A percentile compares a stretch with the other conserved stretches of the same genome.
Evolutionary conservation across 2,888 invertebrate genomes (phyloP).

Genomic region (Argyra leucocephala): DNA sequence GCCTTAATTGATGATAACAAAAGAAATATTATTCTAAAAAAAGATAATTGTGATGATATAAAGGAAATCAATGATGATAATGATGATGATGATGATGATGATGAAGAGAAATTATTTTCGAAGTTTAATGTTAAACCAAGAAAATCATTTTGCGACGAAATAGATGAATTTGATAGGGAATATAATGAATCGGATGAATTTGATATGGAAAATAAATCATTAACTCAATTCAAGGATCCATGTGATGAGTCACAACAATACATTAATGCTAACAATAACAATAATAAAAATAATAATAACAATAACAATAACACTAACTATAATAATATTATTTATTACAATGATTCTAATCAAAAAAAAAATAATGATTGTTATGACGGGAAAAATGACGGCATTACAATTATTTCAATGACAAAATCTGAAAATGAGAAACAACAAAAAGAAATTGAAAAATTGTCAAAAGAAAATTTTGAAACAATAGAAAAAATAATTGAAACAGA

Average conservation of each 20-base stretch:
- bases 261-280: slow-evolving; percentile 5
- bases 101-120: too few relatives aligned
- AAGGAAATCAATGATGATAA: too few relatives aligned
- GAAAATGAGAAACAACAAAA: not conserved
- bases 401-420: not conserved
- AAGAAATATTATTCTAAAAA: too few relatives aligned
- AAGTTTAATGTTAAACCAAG: not conserved
- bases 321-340: not conserved
- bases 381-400: not conserved
- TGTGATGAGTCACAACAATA: slow-evolving; percentile 7
- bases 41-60: too few relatives aligned
- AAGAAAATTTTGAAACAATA: not conserved
- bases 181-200: not conserved
- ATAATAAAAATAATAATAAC: not conserved
- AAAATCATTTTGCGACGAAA: not conserved
- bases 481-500: not conserved
- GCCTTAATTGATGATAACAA: too few relatives aligned
- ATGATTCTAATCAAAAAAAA: not conserved
- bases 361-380: not conserved
- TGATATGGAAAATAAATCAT: not conserved
- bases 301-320: not conserved
- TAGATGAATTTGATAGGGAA: not conserved
- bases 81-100: too few relatives aligned
- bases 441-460: not conserved
- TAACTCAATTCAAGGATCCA: slow-evolving; percentile 7